Percentiles rank a stretch among this genome's conserved stretches.
Evolutionary conservation across 2,888 invertebrate genomes (phyloP).

Genomic region (Andrena hattorfiana): DNA sequence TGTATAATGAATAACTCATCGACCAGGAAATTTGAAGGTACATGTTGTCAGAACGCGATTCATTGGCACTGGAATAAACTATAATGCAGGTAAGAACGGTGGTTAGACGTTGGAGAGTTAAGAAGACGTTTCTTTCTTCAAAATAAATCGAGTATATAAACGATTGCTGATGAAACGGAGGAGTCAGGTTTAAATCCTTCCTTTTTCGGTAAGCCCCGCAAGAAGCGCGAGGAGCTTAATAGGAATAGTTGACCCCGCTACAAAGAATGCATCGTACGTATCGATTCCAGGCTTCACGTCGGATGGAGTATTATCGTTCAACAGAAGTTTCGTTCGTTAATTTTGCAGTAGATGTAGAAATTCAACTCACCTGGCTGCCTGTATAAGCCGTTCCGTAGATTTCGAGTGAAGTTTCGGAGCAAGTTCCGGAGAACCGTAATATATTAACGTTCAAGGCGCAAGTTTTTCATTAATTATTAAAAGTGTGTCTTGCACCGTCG

Average conservation of each 20-base stretch:
- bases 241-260: neutral
- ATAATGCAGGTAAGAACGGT: neutral
- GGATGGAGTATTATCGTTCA: neutral
- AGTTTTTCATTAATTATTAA: conserved; percentile 27
- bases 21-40: conserved; percentile 50
- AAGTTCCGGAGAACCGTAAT: conserved; percentile 29
- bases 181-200: neutral
- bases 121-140: neutral
- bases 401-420: conserved; percentile 20
- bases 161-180: neutral
- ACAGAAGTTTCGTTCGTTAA: conserved; percentile 43
- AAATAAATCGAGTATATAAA: neutral
- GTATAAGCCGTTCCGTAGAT: neutral
- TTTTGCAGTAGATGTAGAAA: conserved; percentile 32
- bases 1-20: conserved; percentile 47
- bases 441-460: conserved; percentile 29
- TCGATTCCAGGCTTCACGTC: neutral
- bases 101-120: conserved; percentile 21
- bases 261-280: conserved; percentile 14
- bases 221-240: conserved; percentile 34
- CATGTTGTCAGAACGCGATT: conserved; percentile 17
- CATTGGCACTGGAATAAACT: conserved; percentile 7
- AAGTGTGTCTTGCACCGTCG: conserved; percentile 3
- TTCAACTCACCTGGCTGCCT: neutral
- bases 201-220: neutral